Base-by-base conservation (phyloP, 2,113 vertebrate genomes). In the Glaucomys volans region DNA sequence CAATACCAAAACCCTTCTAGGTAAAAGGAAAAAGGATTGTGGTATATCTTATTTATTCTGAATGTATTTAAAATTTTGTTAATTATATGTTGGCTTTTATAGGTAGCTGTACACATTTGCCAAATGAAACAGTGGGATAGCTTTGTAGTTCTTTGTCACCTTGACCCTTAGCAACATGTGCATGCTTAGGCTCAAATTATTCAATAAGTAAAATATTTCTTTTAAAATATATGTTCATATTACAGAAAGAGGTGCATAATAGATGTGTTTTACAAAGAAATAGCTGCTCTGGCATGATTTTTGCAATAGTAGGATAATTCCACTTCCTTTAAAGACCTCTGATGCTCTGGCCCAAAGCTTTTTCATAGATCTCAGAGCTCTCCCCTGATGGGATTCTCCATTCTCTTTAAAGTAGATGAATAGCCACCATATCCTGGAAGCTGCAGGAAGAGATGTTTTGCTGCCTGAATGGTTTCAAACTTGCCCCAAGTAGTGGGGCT, bases 151-250 rank as follows among this genome's bases (percentile, higher is more conserved):
- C 80, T 54, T 72, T 47, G 44, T n/a, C 50, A 50, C 57, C 44
- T 8, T 32, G 75, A 62, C 2, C n/a, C 50, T 26, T 90, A 44
- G 42, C 14, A 95, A 75, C 37, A 35, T 28, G 47, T 32, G 28
- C 1, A 52, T 42, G 24, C 12, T 71, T 84, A 95, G 35, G 16
- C 59, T 94, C 28, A 94, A 79, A 3, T 69, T 54, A 64, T 24
- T 90, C 87, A 84, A 35, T 52, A 77, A 88, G 57, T 69, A 94
- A 91, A 71, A 67, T 22, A 30, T 87, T 89, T 95, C 71, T 52
- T 62, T 92, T 81, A 77, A 89, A 66, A 74, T 66, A 50, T 64
- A 14, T 42, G 26, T 75, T 79, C 4, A 52, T 77, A 32, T 76
- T 84, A 88, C 2, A 47, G 54, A 37, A 77, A 95, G 26, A 85